These are phyloP conservation scores for Polyommatus icarus DNA, from an alignment of 2,888 invertebrate species.

Conservation along the genomic window DNA sequence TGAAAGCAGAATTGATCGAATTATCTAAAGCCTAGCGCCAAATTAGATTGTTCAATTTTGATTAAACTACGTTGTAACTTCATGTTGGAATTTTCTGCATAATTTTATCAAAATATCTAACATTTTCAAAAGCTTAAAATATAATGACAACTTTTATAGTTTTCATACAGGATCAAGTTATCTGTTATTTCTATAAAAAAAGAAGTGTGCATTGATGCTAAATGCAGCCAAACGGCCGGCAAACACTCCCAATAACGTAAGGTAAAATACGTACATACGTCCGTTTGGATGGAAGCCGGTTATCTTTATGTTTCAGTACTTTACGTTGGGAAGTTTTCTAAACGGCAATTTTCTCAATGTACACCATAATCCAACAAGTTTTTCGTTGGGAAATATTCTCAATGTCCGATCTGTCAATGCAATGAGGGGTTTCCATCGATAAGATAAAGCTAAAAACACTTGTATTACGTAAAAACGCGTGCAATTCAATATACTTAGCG, in stretches of 20 bases:
- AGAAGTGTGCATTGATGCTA: too few species aligned
- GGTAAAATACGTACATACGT: too few species aligned
- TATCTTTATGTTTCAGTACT: too few species aligned
- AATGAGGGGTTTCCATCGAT: neutral
- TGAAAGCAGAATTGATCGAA: neutral
- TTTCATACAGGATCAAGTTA: neutral
- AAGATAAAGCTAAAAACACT: neutral
- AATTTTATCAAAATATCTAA: neutral
- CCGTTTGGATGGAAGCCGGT: too few species aligned
- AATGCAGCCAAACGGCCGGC: too few species aligned
- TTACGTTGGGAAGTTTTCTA: too few species aligned
- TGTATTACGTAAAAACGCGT: neutral
- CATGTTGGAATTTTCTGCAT: neutral
- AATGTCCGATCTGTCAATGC: neutral
- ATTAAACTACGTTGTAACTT: neutral
- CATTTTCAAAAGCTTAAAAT: neutral
- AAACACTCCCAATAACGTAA: too few species aligned
- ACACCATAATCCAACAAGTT: too few species aligned
- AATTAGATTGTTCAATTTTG: neutral
- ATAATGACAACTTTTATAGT: neutral
- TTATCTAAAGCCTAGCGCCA: neutral
- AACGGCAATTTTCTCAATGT: too few species aligned
- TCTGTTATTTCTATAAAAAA: too few species aligned
- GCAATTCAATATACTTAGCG: constrained; percentile 23
- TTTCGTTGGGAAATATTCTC: neutral